These are phyloP conservation scores for Neocrepidodera transversa DNA, from an alignment of 2,888 invertebrate species.

Conservation along the genomic window DNA sequence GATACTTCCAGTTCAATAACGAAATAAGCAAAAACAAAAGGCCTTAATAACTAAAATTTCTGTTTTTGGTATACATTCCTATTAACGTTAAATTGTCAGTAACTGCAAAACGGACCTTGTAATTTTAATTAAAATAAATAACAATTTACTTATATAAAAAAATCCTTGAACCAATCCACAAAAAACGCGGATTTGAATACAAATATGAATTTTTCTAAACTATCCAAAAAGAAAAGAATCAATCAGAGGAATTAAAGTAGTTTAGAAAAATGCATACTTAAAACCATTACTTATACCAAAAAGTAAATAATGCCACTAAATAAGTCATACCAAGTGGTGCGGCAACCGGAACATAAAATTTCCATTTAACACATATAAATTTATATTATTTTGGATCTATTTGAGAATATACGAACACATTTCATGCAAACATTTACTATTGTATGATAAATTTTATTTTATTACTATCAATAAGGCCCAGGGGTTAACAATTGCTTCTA, in stretches of 20 bases:
- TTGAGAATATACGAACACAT: conserved; percentile 17
- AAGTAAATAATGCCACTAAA: neutral
- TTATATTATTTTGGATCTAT: neutral
- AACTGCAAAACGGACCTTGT: conserved; percentile 10
- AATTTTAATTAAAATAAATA: neutral
- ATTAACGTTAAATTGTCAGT: conserved; percentile 22
- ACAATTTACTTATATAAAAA: conserved; percentile 11
- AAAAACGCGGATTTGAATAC: no score
- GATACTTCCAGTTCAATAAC: conserved; percentile 5
- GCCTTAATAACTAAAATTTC: conserved; percentile 22
- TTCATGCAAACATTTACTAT: conserved; percentile 27
- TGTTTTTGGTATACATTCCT: conserved; percentile 22
- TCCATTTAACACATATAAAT: neutral
- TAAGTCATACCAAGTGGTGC: neutral
- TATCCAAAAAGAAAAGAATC: no score
- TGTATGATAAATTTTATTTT: conserved; percentile 23
- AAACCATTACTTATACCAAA: neutral
- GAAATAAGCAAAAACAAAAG: conserved; percentile 36
- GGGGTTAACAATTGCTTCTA: conserved; percentile 46
- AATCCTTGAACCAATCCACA: no score
- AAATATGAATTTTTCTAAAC: no score
- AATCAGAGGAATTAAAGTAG: no score
- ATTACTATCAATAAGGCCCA: conserved; percentile 47
- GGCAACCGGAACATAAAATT: neutral
- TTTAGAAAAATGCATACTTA: neutral